A percentile compares a stretch with the other conserved stretches of the same genome.
phyloP scores from a whole-genome alignment of 2,888 invertebrate species.

The Tridacna crocea region DNA sequence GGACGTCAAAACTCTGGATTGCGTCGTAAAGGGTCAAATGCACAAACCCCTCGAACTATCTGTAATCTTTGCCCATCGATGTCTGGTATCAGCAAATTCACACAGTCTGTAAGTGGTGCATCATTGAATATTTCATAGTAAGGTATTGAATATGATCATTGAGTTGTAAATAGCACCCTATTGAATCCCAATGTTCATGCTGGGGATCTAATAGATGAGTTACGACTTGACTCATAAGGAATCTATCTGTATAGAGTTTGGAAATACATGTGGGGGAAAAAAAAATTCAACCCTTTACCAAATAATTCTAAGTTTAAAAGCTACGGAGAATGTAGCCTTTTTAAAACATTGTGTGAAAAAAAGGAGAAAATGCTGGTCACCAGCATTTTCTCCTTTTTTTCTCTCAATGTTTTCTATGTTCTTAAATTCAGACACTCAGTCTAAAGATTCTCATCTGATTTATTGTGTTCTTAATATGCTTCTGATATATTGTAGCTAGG shows the following conservation, averaged over 20 bases:
- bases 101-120: constrained; percentile 2
- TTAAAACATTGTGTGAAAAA: neutral
- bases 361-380: neutral
- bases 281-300: too few relatives aligned
- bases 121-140: constrained; percentile 1
- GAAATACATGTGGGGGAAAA: too few relatives aligned
- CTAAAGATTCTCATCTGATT: neutral
- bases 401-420: neutral
- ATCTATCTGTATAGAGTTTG: too few relatives aligned
- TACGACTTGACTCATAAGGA: constrained; percentile 3
- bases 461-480: neutral
- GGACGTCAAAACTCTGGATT: too few relatives aligned
- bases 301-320: too few relatives aligned
- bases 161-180: constrained; percentile 22
- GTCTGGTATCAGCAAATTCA: constrained; percentile 17
- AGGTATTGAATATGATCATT: constrained; percentile 19
- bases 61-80: neutral
- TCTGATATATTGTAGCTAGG: neutral
- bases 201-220: neutral
- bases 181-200: neutral
- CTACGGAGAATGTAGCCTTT: too few relatives aligned
- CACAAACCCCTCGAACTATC: neutral
- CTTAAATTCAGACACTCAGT: neutral
- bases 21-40: neutral
- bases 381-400: neutral